phyloP scores from a whole-genome alignment of 2,888 invertebrate species.

The Cantharis rufa region DNA sequence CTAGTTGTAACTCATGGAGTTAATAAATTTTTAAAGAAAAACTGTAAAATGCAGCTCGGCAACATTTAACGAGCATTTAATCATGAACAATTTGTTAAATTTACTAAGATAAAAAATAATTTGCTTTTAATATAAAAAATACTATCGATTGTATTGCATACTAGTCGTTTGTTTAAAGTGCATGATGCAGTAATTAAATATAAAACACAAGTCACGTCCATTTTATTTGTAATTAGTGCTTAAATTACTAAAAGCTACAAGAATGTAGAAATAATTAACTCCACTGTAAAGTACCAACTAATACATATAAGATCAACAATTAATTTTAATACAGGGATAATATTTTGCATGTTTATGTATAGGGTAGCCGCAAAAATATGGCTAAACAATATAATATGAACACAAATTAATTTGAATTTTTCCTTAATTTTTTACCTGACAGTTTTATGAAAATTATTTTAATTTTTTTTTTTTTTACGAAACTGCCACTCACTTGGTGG shows the following conservation, averaged over 20 bases:
- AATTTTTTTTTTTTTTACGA: background rate
- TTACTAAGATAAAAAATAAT: background rate
- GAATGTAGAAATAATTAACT: slow-evolving; percentile 4
- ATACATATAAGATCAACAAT: background rate
- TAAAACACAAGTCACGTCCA: slow-evolving; percentile 4
- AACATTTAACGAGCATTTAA: background rate
- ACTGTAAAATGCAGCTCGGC: background rate
- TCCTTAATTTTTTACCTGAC: background rate
- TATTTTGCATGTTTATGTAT: background rate
- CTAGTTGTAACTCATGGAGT: background rate
- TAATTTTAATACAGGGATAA: background rate
- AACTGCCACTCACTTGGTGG: background rate
- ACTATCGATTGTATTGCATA: slow-evolving; percentile 2
- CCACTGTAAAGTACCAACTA: background rate
- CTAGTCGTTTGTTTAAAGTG: slow-evolving; percentile 3
- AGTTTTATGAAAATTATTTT: background rate
- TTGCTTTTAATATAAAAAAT: slow-evolving; percentile 1
- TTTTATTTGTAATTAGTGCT: slow-evolving; percentile 7
- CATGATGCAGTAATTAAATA: slow-evolving; percentile 5
- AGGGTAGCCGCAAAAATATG: background rate
- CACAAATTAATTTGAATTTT: background rate
- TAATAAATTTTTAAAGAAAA: background rate
- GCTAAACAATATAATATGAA: no score
- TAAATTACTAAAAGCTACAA: slow-evolving; percentile 1
- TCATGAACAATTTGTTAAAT: slow-evolving; percentile 3